Percentiles rank a stretch among this genome's conserved stretches.
Conservation (phyloP, 2,113 vertebrate genomes). For the Ciconia stormi region DNA sequence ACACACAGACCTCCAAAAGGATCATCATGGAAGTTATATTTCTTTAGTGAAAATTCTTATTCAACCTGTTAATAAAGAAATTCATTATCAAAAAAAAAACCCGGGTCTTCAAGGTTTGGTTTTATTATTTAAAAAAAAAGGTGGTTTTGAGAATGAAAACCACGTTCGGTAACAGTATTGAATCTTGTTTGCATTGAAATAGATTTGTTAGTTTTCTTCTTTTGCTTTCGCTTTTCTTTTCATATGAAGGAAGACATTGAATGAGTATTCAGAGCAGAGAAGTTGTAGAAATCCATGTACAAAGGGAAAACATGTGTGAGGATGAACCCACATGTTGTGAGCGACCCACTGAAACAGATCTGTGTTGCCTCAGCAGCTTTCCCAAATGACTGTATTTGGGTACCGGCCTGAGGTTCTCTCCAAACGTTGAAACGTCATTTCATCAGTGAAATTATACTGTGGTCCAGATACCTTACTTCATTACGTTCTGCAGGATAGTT, state of each 20-base stretch:
- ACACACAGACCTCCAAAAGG: background rate
- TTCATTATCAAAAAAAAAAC: background rate
- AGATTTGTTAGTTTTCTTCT: background rate
- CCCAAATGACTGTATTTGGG: background rate
- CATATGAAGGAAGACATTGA: background rate
- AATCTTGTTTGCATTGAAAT: background rate
- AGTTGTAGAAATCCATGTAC: background rate
- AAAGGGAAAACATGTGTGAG: background rate
- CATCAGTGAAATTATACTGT: background rate
- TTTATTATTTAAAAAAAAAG: background rate
- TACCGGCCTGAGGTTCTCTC: background rate
- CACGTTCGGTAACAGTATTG: background rate
- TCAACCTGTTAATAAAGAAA: background rate
- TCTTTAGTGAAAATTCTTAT: background rate
- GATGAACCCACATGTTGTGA: background rate
- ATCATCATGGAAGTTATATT: background rate
- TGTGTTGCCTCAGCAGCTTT: background rate
- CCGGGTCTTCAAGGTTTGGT: background rate
- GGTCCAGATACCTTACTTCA: background rate
- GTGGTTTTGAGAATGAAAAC: background rate
- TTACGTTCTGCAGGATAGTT: background rate
- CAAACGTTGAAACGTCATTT: background rate
- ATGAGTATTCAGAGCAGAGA: background rate
- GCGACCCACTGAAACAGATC: accelerated
- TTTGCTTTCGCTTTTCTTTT: background rate